A percentile compares a stretch with the other conserved stretches of the same genome.
Conservation (phyloP, 1,140 invertebrate genomes). For the Spodoptera litura region DNA sequence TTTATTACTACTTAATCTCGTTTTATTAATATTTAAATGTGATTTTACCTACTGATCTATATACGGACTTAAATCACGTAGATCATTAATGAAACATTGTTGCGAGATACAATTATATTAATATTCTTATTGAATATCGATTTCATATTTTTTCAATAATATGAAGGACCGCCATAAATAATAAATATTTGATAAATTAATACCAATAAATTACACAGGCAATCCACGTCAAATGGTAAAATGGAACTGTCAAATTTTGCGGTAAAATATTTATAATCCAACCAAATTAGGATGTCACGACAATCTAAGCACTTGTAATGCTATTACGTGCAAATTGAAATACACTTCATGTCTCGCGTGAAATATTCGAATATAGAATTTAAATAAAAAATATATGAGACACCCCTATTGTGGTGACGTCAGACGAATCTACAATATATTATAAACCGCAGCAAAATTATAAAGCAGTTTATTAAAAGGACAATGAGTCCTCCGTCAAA, state of each 20-base stretch:
- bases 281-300: conserved; percentile 61
- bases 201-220: conserved; percentile 33
- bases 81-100: background rate
- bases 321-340: conserved; percentile 69
- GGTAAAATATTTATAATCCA: conserved; percentile 52
- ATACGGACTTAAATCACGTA: conserved; percentile 18
- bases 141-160: conserved; percentile 2
- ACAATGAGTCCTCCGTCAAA: conserved; percentile 24
- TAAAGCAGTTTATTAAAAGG: conserved; percentile 38
- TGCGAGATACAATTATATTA: background rate
- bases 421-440: conserved; percentile 80
- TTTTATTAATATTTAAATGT: conserved; percentile 29
- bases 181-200: conserved; percentile 38
- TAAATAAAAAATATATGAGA: conserved; percentile 78
- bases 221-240: conserved; percentile 36
- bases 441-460: conserved; percentile 58
- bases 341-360: conserved; percentile 71
- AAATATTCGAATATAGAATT: conserved; percentile 71
- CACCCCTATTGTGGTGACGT: conserved; percentile 78
- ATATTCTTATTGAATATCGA: conserved; percentile 21
- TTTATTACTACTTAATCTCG: conserved; percentile 30
- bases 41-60: conserved; percentile 23
- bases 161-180: conserved; percentile 26
- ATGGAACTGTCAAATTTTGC: conserved; percentile 43
- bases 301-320: conserved; percentile 57